Percentiles rank a stretch among this genome's conserved stretches.
Evolutionary conservation across 2,888 invertebrate species (phyloP).

Genomic region (Balanococcus diminutus): DNA sequence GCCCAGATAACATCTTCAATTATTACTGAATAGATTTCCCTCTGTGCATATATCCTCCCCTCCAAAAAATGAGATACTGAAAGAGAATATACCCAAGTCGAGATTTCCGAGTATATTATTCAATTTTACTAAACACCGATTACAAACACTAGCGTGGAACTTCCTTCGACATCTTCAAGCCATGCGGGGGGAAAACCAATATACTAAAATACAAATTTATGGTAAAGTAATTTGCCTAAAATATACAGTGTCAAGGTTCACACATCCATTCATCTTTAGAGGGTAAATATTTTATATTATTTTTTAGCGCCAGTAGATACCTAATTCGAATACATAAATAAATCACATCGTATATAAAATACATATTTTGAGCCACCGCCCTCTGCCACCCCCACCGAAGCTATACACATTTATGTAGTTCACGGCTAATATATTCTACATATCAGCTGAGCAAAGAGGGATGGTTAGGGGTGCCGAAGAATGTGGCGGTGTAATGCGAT

Average conservation of each 20-base stretch:
- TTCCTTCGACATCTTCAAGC: no score
- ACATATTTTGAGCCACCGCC: background rate
- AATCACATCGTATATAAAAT: constrained; percentile 8
- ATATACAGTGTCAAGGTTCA: background rate
- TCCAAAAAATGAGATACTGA: no score
- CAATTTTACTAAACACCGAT: no score
- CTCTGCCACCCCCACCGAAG: background rate
- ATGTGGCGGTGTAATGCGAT: background rate
- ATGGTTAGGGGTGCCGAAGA: background rate
- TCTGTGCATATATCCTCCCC: no score
- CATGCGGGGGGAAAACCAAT: no score
- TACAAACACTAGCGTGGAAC: no score
- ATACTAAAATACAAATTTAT: no score
- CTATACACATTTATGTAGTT: background rate
- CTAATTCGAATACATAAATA: constrained; percentile 15
- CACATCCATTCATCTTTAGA: background rate
- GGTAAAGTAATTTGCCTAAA: background rate
- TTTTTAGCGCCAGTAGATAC: background rate
- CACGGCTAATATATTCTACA: constrained; percentile 13
- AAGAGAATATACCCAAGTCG: no score
- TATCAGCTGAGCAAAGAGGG: background rate
- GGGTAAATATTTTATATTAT: constrained; percentile 15
- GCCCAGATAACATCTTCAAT: no score
- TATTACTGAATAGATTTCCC: no score
- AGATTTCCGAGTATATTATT: no score